Evolutionary conservation across 1,140 invertebrate species (phyloP).

Genomic region (Penaeus japonicus): DNA sequence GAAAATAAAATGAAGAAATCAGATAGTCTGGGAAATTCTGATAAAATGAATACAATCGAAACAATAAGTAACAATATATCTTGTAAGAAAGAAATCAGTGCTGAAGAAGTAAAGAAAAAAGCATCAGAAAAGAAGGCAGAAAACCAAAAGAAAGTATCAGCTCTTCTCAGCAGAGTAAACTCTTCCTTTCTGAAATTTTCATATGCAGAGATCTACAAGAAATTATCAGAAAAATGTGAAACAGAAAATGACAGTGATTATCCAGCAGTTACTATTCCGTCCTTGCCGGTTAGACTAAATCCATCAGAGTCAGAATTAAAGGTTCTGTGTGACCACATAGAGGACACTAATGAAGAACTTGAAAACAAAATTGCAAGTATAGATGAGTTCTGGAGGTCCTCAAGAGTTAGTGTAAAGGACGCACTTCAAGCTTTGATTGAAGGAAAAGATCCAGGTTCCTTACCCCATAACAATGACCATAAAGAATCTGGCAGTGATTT

Average conservation of each 20-base stretch:
- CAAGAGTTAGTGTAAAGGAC: background rate
- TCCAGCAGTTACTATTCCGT: background rate
- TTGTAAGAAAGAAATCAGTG: no score
- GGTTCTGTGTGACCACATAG: background rate
- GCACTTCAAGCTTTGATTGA: constrained; percentile 25
- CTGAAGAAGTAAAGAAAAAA: no score
- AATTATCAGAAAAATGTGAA: background rate
- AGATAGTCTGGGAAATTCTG: no score
- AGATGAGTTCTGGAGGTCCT: background rate
- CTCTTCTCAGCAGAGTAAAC: background rate
- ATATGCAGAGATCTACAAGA: background rate
- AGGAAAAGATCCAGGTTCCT: background rate
- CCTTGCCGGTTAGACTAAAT: constrained; percentile 12
- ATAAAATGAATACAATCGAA: no score
- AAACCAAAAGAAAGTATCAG: background rate
- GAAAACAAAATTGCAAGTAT: background rate
- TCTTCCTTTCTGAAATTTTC: background rate
- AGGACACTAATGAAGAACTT: background rate
- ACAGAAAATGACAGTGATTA: background rate
- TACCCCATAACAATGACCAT: background rate
- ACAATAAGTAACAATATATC: no score
- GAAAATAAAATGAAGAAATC: background rate
- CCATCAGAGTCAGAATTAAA: background rate
- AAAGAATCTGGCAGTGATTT: background rate
- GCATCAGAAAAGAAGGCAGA: background rate